Evolutionary conservation across 2,113 vertebrate species (phyloP), one percentile per base, ranked within the genome.

Genomic region (Chionis minor): DNA sequence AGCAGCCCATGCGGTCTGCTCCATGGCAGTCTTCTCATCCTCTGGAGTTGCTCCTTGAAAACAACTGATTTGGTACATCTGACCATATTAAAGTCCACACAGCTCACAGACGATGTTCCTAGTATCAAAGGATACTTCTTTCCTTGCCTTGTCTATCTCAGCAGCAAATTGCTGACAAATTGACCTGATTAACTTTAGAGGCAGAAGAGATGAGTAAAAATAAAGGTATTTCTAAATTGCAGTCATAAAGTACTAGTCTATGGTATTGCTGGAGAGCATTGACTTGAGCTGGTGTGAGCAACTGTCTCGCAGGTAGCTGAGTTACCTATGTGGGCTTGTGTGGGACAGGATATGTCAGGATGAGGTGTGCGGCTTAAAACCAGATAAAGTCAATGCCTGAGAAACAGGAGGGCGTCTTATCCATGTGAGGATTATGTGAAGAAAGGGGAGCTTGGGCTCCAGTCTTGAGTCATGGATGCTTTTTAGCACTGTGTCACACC

Each of bases 321-420:
- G 26, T 26, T 52, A 19, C 61, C 5, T 24, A 2, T 0, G 0
- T 81, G 59, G 27, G 14, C 24, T 82, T 58, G 27, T 2, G 1
- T 51, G 66, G 54, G 33, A 70, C 40, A 28, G 10, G 30, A 11
- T 22, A 4, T 17, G 4, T 75, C 33, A 42, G 38, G 38, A 35
- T 1, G 2, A 17, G 20, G 4, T 42, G 17, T 82, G 49, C n/a
- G 51, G 22, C 22, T 90, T 35, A 19, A 49, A 74, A 33, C 12
- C 15, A 54, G 27, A 5, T 55, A 4, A 45, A 45, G 32, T 67
- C 30, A 38, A 32, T 69, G 52, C 45, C 61, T 74, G 21, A 58
- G 56, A 73, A 89, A 47, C 8, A 16, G 40, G 27, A 55, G 15
- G 52, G 10, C 40, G 69, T 7, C 63, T 86, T 20, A 35, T 56